Conservation (phyloP, 2,113 vertebrate species). For the Lepus americanus region DNA sequence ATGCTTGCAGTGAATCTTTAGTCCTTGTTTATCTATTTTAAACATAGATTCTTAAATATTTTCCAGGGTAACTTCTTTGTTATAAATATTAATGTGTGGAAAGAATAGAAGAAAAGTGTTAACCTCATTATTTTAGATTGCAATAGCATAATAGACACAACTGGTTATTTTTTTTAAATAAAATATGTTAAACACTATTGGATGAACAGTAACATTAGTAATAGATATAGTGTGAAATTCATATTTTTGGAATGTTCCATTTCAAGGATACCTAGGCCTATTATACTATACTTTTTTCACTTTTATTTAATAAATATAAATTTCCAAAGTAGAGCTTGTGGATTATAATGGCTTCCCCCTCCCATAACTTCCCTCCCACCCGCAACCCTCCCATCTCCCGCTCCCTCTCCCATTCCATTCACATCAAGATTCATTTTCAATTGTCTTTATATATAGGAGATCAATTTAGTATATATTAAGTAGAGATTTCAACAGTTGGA, state of each 20-base stretch:
- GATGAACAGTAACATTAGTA: not conserved
- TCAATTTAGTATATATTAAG: no score
- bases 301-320: no score
- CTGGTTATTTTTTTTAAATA: not conserved
- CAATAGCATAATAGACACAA: not conserved
- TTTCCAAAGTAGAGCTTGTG: no score
- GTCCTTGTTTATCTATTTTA: slow-evolving; percentile 2
- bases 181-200: not conserved
- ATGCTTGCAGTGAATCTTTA: not conserved
- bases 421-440: no score
- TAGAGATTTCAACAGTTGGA: no score
- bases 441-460: no score
- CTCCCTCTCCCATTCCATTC: no score
- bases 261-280: not conserved
- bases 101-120: not conserved
- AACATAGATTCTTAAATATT: not conserved
- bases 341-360: no score
- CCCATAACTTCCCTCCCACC: no score
- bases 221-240: not conserved
- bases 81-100: not conserved
- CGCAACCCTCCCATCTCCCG: no score
- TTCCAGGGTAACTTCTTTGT: not conserved
- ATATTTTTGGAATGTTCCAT: not conserved
- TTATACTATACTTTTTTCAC: not conserved
- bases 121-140: not conserved